Conservation (phyloP, 2,797 vertebrate genomes). For the Garrulus glandarius region DNA sequence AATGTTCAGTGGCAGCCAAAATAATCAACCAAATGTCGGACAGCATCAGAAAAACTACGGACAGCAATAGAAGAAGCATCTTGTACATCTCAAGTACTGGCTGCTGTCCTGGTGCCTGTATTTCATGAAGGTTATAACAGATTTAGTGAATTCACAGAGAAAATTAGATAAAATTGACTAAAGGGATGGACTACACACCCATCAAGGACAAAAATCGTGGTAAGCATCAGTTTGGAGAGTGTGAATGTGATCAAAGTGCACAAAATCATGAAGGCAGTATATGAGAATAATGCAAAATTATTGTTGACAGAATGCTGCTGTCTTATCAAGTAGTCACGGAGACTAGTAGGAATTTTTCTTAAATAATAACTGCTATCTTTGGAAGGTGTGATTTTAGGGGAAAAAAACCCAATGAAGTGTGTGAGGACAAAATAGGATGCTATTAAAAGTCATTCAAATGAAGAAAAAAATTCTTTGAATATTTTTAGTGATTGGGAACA, state of each 20-base stretch:
- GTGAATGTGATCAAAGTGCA: background rate
- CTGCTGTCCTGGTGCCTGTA: fast-evolving
- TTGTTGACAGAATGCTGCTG: background rate
- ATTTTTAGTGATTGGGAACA: background rate
- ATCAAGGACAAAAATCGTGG: background rate
- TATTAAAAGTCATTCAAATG: background rate
- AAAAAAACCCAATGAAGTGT: background rate
- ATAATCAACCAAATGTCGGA: background rate
- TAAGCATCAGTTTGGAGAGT: background rate
- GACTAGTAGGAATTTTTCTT: background rate
- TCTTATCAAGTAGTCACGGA: background rate
- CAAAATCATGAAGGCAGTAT: background rate
- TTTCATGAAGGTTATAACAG: background rate
- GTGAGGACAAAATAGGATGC: background rate
- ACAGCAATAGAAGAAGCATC: background rate
- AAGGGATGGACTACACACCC: background rate
- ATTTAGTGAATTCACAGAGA: background rate
- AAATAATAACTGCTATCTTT: background rate
- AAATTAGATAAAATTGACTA: background rate
- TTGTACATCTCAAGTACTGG: fast-evolving
- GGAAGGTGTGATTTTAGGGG: background rate
- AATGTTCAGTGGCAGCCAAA: background rate
- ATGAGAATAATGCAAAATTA: background rate
- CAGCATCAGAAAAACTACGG: background rate
- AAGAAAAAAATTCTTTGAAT: background rate